Conservation (phyloP, 2,888 invertebrate genomes). For the Petrolisthes cinctipes region DNA sequence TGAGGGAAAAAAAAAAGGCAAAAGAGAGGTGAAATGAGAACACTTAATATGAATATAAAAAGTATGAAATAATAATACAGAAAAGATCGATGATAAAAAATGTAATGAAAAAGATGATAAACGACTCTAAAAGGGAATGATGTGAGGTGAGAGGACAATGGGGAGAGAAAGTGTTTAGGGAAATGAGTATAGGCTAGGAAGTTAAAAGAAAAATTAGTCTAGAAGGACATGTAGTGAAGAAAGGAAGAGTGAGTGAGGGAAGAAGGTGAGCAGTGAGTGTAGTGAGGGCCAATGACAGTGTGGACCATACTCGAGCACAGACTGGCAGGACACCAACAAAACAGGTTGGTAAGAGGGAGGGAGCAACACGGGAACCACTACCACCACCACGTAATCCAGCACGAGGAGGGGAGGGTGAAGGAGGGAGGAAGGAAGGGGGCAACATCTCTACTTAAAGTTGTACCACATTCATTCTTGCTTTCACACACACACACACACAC, state of each 20-base stretch:
- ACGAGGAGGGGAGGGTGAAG: slow-evolving; percentile 5
- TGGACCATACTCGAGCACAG: too few species aligned
- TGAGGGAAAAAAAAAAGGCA: too few species aligned
- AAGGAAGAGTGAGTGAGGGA: slow-evolving; percentile 11
- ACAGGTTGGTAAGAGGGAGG: not conserved
- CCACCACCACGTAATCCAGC: not conserved
- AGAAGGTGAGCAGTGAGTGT: too few species aligned
- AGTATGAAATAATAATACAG: not conserved
- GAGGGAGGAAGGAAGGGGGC: not conserved
- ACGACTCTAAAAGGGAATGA: too few species aligned
- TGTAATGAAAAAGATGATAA: not conserved
- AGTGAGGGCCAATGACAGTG: too few species aligned
- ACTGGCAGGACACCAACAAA: too few species aligned
- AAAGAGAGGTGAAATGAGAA: too few species aligned
- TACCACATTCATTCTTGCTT: too few species aligned
- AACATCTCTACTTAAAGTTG: too few species aligned
- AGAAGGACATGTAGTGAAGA: not conserved
- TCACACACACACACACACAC: too few species aligned
- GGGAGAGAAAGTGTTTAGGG: not conserved
- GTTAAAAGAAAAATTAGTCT: not conserved
- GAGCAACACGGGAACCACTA: not conserved
- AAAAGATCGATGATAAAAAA: not conserved
- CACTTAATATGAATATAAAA: too few species aligned
- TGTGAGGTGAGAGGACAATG: not conserved
- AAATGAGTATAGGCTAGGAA: too few species aligned